A percentile compares a stretch with the other conserved stretches of the same genome.
Conservation (phyloP, 2,888 invertebrate genomes). For the Eumerus sabulonum region DNA sequence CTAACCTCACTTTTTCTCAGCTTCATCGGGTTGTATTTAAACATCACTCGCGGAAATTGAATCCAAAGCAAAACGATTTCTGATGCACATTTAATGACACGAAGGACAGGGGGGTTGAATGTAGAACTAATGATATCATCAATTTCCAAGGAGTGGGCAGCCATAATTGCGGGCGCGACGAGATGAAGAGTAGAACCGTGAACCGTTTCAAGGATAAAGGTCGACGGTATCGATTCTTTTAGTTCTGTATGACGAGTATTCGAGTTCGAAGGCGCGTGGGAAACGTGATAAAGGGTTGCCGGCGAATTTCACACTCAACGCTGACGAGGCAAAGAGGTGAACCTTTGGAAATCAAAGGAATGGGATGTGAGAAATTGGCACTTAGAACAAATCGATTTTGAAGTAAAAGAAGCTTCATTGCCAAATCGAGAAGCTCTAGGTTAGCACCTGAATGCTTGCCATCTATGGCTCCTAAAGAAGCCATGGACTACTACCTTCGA, state of each 20-base stretch:
- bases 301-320: constrained; percentile 9
- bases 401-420: no score
- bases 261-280: constrained; percentile 1
- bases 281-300: constrained; percentile 14
- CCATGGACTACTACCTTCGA: no score
- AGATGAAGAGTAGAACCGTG: background rate
- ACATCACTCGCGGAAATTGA: constrained; percentile 24
- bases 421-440: no score
- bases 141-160: constrained; percentile 19
- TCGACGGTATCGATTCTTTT: constrained; percentile 33
- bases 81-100: constrained; percentile 64
- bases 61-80: constrained; percentile 62
- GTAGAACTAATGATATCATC: constrained; percentile 56
- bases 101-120: constrained; percentile 20
- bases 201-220: constrained; percentile 12
- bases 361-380: no score
- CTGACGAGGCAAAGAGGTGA: background rate
- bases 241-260: background rate
- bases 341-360: no score
- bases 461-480: no score
- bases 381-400: no score
- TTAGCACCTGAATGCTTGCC: no score
- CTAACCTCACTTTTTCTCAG: background rate
- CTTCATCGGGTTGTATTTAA: constrained; percentile 11
- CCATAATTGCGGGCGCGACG: constrained; percentile 15